Percentiles rank a stretch among this genome's conserved stretches.
These are phyloP conservation scores for Heterotilapia buettikoferi DNA, from an alignment of 2,113 vertebrate species.

Conservation along the genomic window DNA sequence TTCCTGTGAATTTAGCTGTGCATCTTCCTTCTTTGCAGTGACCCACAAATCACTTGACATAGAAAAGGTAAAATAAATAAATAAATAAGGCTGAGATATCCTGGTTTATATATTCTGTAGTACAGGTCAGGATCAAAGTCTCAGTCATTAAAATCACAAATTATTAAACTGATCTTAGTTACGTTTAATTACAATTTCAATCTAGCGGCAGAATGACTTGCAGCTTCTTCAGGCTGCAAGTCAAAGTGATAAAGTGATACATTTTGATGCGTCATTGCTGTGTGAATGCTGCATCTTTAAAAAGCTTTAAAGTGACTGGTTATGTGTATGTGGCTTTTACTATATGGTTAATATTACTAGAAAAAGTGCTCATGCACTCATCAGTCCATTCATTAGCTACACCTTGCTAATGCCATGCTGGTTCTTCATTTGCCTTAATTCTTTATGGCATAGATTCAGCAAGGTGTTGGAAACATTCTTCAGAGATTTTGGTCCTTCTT, in stretches of 20 bases:
- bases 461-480: not conserved
- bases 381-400: not conserved
- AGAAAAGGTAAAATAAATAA: not conserved
- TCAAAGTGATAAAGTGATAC: not conserved
- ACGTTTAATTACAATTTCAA: not conserved
- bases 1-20: not conserved
- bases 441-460: not conserved
- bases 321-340: not conserved
- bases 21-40: not conserved
- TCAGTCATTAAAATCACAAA: not conserved
- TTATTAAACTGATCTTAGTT: not conserved
- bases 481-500: rapidly evolving
- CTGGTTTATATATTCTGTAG: not conserved
- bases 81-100: not conserved
- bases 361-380: not conserved
- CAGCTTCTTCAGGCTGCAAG: not conserved
- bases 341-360: not conserved
- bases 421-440: not conserved
- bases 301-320: not conserved
- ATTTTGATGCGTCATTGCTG: not conserved
- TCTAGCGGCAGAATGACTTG: not conserved
- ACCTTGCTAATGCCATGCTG: not conserved
- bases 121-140: not conserved
- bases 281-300: not conserved
- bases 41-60: not conserved